Percentiles rank a stretch among this genome's conserved stretches.
These are phyloP conservation scores for Lasioglossum albipes DNA, from an alignment of 1,140 invertebrate genomes.

Conservation along the genomic window DNA sequence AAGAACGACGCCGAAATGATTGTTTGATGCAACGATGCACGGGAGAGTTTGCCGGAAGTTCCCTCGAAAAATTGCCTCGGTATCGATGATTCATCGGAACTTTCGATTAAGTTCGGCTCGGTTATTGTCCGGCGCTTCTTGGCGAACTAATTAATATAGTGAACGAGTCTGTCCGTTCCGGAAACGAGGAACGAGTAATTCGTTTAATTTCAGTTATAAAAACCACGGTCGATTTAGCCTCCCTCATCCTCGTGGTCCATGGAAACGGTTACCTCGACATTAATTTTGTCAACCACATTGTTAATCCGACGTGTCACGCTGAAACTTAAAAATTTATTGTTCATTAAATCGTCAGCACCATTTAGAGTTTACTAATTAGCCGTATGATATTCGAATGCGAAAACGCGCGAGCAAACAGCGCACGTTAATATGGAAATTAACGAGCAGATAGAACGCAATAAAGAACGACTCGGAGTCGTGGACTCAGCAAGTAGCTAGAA, in stretches of 20 bases:
- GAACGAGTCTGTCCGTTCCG: not conserved
- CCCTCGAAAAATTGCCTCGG: not conserved
- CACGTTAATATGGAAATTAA: slow-evolving; percentile 36
- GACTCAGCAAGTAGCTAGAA: not conserved
- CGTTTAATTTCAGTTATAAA: slow-evolving; percentile 8
- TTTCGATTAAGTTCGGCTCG: slow-evolving; percentile 13
- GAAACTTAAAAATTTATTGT: slow-evolving; percentile 36
- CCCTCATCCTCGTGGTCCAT: too few relatives aligned
- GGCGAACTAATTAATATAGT: slow-evolving; percentile 4
- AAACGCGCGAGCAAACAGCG: not conserved
- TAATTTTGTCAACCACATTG: slow-evolving; percentile 16
- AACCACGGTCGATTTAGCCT: not conserved
- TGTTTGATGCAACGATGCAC: slow-evolving; percentile 4
- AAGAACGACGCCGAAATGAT: not conserved
- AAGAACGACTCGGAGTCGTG: slow-evolving; percentile 16
- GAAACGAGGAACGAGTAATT: not conserved
- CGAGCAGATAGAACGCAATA: slow-evolving; percentile 18
- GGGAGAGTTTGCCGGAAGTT: not conserved
- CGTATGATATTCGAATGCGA: slow-evolving; percentile 30
- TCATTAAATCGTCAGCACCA: slow-evolving; percentile 28
- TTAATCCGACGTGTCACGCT: not conserved
- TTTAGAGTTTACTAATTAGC: slow-evolving; percentile 42
- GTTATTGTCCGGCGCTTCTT: not conserved
- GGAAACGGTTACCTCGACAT: not conserved
- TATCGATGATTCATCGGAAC: slow-evolving; percentile 15